Percentiles rank a stretch among this genome's conserved stretches.
These are phyloP conservation scores for Python bivittatus DNA, from an alignment of 2,113 vertebrate genomes.

Conservation along the genomic window DNA sequence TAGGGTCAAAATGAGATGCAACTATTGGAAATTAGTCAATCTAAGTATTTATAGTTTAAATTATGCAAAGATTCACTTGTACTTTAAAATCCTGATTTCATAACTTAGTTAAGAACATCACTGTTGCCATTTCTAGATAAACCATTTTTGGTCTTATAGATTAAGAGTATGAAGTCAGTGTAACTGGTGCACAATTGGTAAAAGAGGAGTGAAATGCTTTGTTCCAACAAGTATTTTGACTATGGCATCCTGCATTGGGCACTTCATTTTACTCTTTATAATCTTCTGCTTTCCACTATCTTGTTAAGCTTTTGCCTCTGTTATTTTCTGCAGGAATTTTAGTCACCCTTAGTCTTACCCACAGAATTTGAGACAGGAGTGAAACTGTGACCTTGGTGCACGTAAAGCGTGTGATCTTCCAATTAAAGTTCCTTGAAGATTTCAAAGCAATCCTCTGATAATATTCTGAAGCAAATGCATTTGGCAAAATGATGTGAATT, in stretches of 20 bases:
- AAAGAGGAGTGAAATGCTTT: neutral
- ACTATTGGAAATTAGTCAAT: neutral
- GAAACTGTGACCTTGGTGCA: neutral
- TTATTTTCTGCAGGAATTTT: neutral
- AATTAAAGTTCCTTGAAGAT: neutral
- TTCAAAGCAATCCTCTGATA: neutral
- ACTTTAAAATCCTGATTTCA: neutral
- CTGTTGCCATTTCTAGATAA: neutral
- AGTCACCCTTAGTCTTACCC: neutral
- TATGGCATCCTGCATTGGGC: neutral
- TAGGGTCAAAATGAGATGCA: neutral
- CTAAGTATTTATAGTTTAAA: neutral
- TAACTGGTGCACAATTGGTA: neutral
- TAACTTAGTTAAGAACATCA: neutral
- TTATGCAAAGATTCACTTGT: neutral
- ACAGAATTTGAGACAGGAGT: neutral
- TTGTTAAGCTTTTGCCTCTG: neutral
- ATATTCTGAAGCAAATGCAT: constrained; percentile 3
- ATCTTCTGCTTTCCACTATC: neutral
- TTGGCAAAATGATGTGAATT: constrained; percentile 1
- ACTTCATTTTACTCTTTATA: neutral
- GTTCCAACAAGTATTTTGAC: neutral
- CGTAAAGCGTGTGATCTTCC: neutral
- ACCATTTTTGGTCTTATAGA: neutral
- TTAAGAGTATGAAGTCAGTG: neutral